Conservation (phyloP, 2,888 invertebrate species). For the Gandaritis pyraliata region DNA sequence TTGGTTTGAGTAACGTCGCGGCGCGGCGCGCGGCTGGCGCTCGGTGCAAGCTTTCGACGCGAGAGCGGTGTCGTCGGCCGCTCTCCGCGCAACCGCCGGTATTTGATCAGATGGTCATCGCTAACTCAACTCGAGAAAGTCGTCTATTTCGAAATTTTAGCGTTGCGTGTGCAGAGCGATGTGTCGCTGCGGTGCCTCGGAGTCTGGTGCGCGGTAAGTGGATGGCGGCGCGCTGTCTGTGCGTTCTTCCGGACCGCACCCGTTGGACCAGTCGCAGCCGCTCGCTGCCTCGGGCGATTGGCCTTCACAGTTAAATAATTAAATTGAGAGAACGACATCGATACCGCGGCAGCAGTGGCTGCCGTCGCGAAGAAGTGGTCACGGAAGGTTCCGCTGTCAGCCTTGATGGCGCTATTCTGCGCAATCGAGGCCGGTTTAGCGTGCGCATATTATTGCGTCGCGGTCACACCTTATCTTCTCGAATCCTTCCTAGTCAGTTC, state of each 20-base stretch:
- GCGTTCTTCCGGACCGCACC: slow-evolving; percentile 80
- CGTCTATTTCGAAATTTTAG: slow-evolving; percentile 80
- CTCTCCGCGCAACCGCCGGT: slow-evolving; percentile 54
- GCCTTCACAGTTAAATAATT: slow-evolving; percentile 82
- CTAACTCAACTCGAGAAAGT: slow-evolving; percentile 78
- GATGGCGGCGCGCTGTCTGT: slow-evolving; percentile 83
- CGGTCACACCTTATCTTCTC: slow-evolving; percentile 72
- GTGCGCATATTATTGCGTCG: slow-evolving; percentile 69
- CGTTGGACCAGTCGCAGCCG: slow-evolving; percentile 82
- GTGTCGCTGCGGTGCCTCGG: slow-evolving; percentile 79
- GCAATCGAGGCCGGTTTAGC: slow-evolving; percentile 80
- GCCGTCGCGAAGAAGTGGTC: slow-evolving; percentile 70
- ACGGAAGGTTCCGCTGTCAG: slow-evolving; percentile 79
- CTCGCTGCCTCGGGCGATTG: slow-evolving; percentile 81
- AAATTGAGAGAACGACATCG: slow-evolving; percentile 74
- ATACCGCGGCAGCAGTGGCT: slow-evolving; percentile 50
- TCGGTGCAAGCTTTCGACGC: slow-evolving; percentile 23
- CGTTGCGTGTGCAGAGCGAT: slow-evolving; percentile 76
- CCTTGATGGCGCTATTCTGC: slow-evolving; percentile 82
- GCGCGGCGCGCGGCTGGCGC: slow-evolving; percentile 4
- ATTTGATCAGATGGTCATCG: slow-evolving; percentile 68
- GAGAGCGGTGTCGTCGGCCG: slow-evolving; percentile 52
- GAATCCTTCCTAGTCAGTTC: slow-evolving; percentile 63
- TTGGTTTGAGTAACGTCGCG: neutral
- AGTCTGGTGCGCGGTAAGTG: slow-evolving; percentile 73